Conservation (phyloP, 1,140 invertebrate species). For the Ectropis grisescens region DNA sequence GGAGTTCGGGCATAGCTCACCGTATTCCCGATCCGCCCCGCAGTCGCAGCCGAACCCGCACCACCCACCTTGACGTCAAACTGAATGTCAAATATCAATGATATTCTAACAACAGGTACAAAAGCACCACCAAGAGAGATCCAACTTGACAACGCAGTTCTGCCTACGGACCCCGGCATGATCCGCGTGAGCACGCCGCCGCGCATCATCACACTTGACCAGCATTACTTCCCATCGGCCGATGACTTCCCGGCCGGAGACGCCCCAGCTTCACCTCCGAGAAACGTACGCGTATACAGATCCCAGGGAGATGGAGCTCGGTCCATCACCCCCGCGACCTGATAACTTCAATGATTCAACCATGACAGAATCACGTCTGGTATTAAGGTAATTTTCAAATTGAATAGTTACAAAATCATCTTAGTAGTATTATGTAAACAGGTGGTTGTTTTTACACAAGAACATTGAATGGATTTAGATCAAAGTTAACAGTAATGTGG, state of each 20-base stretch:
- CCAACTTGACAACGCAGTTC: slow-evolving; percentile 83
- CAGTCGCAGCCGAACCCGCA: too few relatives aligned
- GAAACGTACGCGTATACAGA: slow-evolving; percentile 27
- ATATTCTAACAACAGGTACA: slow-evolving; percentile 78
- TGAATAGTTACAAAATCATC: background rate
- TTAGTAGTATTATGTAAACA: background rate
- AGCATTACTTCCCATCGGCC: slow-evolving; percentile 83
- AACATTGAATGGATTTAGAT: too few relatives aligned
- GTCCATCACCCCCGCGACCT: slow-evolving; percentile 30
- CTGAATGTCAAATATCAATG: too few relatives aligned
- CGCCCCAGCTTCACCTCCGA: slow-evolving; percentile 39
- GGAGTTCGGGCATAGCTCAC: too few relatives aligned
- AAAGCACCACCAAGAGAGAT: slow-evolving; percentile 87
- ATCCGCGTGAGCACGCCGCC: slow-evolving; percentile 86
- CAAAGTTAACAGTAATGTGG: too few relatives aligned
- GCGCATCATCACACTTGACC: slow-evolving; percentile 83
- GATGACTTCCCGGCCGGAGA: slow-evolving; percentile 69
- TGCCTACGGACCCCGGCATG: slow-evolving; percentile 78
- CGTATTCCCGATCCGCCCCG: too few relatives aligned
- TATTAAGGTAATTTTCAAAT: slow-evolving; percentile 36
- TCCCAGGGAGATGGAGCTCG: slow-evolving; percentile 46
- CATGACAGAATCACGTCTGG: slow-evolving; percentile 55
- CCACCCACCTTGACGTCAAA: too few relatives aligned
- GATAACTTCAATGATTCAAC: slow-evolving; percentile 56
- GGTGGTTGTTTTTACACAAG: too few relatives aligned